Conservation (phyloP, 2,797 vertebrate species). For the Lycodopsis pacificus region DNA sequence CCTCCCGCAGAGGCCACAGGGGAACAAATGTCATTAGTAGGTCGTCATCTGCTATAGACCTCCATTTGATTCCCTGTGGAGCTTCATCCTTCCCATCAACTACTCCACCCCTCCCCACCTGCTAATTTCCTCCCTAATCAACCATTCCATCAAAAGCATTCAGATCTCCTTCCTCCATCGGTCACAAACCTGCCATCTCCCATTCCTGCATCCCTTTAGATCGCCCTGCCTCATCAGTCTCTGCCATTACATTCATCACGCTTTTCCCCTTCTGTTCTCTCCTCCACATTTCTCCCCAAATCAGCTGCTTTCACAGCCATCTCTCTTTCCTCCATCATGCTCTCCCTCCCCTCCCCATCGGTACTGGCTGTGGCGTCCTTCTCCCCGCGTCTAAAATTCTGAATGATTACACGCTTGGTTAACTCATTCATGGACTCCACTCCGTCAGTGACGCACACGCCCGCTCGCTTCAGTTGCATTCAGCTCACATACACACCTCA, state of each 20-base stretch:
- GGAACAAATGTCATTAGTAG: slow-evolving; percentile 9
- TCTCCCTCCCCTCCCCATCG: slow-evolving; percentile 26
- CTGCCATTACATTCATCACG: slow-evolving; percentile 24
- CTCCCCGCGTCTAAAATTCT: slow-evolving; percentile 59
- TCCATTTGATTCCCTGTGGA: slow-evolving; percentile 35
- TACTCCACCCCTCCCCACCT: slow-evolving; percentile 17
- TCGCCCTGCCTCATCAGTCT: slow-evolving; percentile 23
- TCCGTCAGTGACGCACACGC: slow-evolving; percentile 46
- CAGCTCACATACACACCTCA: slow-evolving; percentile 18
- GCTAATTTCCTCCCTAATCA: slow-evolving; percentile 41
- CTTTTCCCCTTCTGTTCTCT: background rate
- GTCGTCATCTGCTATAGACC: slow-evolving; percentile 24
- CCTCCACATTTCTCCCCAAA: slow-evolving; percentile 37
- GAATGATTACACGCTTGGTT: slow-evolving; percentile 74
- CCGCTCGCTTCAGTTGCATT: slow-evolving; percentile 24
- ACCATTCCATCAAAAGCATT: slow-evolving; percentile 40
- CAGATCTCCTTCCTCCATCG: slow-evolving; percentile 23
- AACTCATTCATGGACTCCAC: slow-evolving; percentile 66
- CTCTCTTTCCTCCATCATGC: slow-evolving; percentile 28
- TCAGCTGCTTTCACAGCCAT: slow-evolving; percentile 34
- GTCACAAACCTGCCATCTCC: slow-evolving; percentile 1
- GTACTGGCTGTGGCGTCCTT: slow-evolving; percentile 47
- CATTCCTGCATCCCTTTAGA: slow-evolving; percentile 6
- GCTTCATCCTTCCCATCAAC: slow-evolving; percentile 30
- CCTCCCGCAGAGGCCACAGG: slow-evolving; percentile 7